phyloP scores from a whole-genome alignment of 2,888 invertebrate species.

The Drosophila emarginata region DNA sequence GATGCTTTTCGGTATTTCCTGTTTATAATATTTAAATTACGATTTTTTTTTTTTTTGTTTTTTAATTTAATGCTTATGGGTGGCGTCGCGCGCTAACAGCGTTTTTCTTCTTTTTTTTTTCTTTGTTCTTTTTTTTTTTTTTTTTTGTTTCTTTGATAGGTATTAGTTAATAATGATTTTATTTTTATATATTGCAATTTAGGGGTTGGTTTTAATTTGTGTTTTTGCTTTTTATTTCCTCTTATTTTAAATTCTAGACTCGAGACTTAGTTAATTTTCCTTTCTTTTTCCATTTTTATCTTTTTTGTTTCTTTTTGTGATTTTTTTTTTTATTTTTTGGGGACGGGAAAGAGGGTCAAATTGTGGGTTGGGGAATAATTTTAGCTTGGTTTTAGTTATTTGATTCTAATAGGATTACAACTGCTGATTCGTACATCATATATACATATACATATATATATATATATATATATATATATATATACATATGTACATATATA shows the following conservation, averaged over 20 bases:
- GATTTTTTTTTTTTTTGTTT: conserved; percentile 19
- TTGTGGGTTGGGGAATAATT: neutral
- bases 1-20: conserved; percentile 8
- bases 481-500: neutral
- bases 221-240: neutral
- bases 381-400: conserved; percentile 2
- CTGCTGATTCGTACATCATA: conserved; percentile 26
- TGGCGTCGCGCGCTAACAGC: conserved; percentile 77
- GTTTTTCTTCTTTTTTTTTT: conserved; percentile 45
- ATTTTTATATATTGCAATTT: conserved; percentile 9
- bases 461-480: conserved; percentile 5
- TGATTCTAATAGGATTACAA: conserved; percentile 43
- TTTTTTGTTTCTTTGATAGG: neutral
- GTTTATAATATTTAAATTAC: conserved; percentile 4
- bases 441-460: conserved; percentile 18
- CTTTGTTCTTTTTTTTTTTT: conserved; percentile 9
- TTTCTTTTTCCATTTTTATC: neutral
- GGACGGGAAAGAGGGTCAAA: conserved; percentile 4
- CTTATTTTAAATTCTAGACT: neutral
- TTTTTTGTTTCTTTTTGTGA: conserved; percentile 12
- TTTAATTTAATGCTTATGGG: conserved; percentile 59
- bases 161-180: conserved; percentile 9
- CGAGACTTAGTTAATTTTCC: conserved; percentile 1
- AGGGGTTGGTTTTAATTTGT: neutral
- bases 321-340: conserved; percentile 15